These are phyloP conservation scores for Neoitamus cyanurus DNA, from an alignment of 2,888 invertebrate genomes.

Conservation along the genomic window DNA sequence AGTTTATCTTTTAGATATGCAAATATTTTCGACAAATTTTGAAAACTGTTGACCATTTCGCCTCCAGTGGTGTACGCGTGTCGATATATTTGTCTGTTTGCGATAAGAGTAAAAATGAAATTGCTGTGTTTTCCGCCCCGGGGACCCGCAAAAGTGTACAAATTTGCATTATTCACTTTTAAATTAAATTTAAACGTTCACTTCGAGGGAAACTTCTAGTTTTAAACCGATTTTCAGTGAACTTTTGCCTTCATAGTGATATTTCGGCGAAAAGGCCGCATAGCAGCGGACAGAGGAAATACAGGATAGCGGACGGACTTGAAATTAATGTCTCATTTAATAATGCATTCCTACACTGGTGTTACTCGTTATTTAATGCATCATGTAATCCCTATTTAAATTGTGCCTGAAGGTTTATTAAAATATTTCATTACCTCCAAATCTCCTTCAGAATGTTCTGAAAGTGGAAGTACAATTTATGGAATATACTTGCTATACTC, in stretches of 20 bases:
- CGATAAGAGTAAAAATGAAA: neutral
- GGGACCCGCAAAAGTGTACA: neutral
- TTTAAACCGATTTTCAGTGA: constrained; percentile 16
- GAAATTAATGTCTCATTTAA: too few species aligned
- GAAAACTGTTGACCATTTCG: neutral
- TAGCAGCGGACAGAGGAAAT: too few species aligned
- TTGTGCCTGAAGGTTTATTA: too few species aligned
- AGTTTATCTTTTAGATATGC: constrained; percentile 33
- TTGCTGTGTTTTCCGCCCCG: neutral
- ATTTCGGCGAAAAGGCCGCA: neutral
- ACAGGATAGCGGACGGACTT: too few species aligned
- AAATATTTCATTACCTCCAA: too few species aligned
- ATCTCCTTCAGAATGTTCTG: too few species aligned
- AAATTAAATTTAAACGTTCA: constrained; percentile 18
- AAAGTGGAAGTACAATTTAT: too few species aligned
- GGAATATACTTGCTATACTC: neutral
- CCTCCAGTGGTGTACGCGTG: neutral
- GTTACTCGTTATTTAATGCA: too few species aligned
- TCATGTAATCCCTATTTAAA: too few species aligned
- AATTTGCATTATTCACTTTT: constrained; percentile 4
- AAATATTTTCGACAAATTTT: constrained; percentile 20
- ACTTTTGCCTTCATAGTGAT: neutral
- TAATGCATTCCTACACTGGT: too few species aligned
- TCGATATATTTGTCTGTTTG: neutral
- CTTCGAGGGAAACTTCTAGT: neutral